Conservation (phyloP, 2,888 invertebrate species). For the Rhingia rostrata region DNA sequence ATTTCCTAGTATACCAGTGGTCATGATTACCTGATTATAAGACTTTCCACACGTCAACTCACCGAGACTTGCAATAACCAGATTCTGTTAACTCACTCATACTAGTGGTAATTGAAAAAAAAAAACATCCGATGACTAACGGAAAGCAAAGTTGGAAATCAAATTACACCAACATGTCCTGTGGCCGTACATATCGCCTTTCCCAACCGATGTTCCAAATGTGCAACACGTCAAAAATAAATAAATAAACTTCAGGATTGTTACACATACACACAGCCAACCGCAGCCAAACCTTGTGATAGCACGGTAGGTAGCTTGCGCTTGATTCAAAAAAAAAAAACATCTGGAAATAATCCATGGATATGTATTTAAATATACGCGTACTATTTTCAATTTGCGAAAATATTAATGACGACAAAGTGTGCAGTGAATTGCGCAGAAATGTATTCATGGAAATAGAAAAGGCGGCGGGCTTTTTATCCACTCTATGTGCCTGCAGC, state of each 20-base stretch:
- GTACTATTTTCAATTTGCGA: conserved; percentile 11
- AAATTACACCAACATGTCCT: conserved; percentile 51
- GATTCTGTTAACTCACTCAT: conserved; percentile 56
- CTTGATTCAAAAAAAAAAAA: conserved; percentile 9
- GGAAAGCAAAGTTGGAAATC: conserved; percentile 50
- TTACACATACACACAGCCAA: background rate
- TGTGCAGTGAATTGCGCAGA: conserved; percentile 48
- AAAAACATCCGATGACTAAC: conserved; percentile 4
- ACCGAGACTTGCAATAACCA: conserved; percentile 19
- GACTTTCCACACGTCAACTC: conserved; percentile 4
- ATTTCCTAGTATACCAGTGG: conserved; percentile 25
- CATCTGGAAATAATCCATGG: conserved; percentile 8
- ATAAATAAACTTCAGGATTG: conserved; percentile 7
- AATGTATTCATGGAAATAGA: conserved; percentile 23
- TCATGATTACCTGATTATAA: conserved; percentile 61
- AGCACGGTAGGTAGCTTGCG: background rate
- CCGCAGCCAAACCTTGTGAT: background rate
- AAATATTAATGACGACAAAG: conserved; percentile 42
- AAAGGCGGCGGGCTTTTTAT: background rate
- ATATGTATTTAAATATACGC: background rate
- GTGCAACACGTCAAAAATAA: conserved; percentile 19
- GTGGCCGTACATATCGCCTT: conserved; percentile 32
- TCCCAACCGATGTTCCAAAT: conserved; percentile 5
- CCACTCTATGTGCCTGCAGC: background rate
- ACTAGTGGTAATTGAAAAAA: conserved; percentile 23